These are phyloP conservation scores for Cepaea nemoralis DNA, from an alignment of 1,140 invertebrate genomes.

Conservation along the genomic window DNA sequence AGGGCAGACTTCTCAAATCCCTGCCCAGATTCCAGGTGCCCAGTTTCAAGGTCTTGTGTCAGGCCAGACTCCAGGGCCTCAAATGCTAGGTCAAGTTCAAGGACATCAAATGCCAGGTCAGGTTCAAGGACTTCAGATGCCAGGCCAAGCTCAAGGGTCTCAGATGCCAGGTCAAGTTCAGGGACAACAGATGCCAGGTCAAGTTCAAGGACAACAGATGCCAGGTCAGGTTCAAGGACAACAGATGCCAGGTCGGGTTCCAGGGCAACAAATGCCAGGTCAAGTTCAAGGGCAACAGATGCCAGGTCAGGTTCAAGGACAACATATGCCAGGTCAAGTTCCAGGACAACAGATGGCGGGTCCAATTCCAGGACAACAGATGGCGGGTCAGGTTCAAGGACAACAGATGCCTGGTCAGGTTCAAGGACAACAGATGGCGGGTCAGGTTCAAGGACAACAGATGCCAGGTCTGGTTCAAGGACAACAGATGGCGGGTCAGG, in stretches of 20 bases:
- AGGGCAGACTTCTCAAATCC: not conserved
- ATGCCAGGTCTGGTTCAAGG: too few species aligned
- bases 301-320: too few species aligned
- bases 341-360: not conserved
- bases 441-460: too few species aligned
- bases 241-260: not conserved
- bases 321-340: too few species aligned
- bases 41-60: not conserved
- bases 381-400: not conserved
- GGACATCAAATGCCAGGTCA: not conserved
- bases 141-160: not conserved
- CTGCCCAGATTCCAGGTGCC: not conserved
- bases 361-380: too few species aligned
- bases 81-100: not conserved
- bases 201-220: not conserved
- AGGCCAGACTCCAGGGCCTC: not conserved
- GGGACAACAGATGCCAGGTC: not conserved
- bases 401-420: not conserved
- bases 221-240: conserved; percentile 5
- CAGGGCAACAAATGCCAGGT: not conserved
- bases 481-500: too few species aligned
- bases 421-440: conserved; percentile 38
- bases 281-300: too few species aligned
- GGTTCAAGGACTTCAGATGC: not conserved
- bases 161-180: not conserved